Base-by-base conservation (phyloP, 2,888 invertebrate genomes). In the Melanotus villosus region DNA sequence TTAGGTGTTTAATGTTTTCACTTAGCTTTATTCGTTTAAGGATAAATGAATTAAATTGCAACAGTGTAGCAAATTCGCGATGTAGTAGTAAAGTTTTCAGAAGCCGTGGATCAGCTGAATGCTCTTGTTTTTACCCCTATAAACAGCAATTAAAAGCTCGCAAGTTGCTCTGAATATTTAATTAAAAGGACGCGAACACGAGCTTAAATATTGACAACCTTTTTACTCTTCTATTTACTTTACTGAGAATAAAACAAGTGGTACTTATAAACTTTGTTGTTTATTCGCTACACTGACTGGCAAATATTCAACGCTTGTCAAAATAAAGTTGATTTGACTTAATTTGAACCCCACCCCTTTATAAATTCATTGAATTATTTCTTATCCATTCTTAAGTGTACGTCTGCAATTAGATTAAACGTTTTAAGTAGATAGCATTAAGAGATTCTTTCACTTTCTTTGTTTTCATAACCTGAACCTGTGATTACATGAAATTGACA, bases 121-220 rank as follows among this genome's bases (percentile, higher is more conserved):
- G 23, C 45, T 64, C 56, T 64, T 54, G 56, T 45, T 64, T 54
- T 47, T 45, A 34, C 56, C 56, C 64, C 34, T 64, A 64, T 54
- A 64, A 64, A 64, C 56, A 64, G 64, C 64, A 64, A 64, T 64
- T 64, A n/a, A 64, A 54, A 54, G 54, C 56, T 64, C 12, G 34
- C 64, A 64, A 64, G 64, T 64, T 64, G 54, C 23, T 19, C 45
- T 63, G 54, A 56, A 43, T 64, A 64, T 64, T 64, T 64, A 64
- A 64, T 64, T 64, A 64, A 58, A 64, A 56, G 45, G 64, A 64
- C 41, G 56, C 32, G 64, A 45, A 30, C 52, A 56, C 19, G 41
- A 64, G 64, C 30, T 64, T 64, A 64, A 64, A 64, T 64, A 64
- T 64, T 64, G 64, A 56, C 64, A 64, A 64, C 56, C 56, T 64